These are phyloP conservation scores for Triplophysa siluroides DNA, from an alignment of 2,113 vertebrate genomes.

Conservation along the genomic window DNA sequence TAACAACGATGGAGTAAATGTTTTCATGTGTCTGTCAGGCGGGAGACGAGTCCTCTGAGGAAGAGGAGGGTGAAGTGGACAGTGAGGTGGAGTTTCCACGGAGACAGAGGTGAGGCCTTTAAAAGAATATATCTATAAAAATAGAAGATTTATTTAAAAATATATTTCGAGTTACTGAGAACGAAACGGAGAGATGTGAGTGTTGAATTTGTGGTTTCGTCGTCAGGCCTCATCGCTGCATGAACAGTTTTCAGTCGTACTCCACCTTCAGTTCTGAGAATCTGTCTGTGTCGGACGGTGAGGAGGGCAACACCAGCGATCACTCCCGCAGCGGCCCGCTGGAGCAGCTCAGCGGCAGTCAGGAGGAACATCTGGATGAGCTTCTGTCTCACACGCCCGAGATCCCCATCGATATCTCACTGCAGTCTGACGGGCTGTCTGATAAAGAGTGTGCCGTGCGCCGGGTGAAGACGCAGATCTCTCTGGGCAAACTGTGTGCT, in stretches of 20 bases:
- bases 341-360: constrained; percentile 79
- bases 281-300: constrained; percentile 93
- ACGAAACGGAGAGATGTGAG: neutral
- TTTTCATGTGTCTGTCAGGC: constrained; percentile 71
- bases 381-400: constrained; percentile 93
- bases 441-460: constrained; percentile 98
- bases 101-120: constrained; percentile 86
- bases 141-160: too few species aligned
- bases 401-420: constrained; percentile 97
- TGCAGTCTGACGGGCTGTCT: constrained; percentile 94
- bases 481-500: constrained; percentile 90
- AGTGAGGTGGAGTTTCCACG: constrained; percentile 98
- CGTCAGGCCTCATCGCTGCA: constrained; percentile 89
- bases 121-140: too few species aligned
- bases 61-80: constrained; percentile 97
- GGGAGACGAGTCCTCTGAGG: constrained; percentile 94
- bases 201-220: neutral
- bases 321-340: constrained; percentile 90
- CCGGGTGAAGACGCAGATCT: constrained; percentile 98
- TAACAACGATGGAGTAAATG: constrained; percentile 27
- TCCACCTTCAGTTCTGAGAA: constrained; percentile 99
- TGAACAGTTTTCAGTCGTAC: constrained; percentile 96
- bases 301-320: constrained; percentile 98
- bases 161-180: too few species aligned
- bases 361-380: constrained; percentile 88